Evolutionary conservation across 2,113 vertebrate genomes (phyloP).

Genomic region (Hirundichthys speculiger): DNA sequence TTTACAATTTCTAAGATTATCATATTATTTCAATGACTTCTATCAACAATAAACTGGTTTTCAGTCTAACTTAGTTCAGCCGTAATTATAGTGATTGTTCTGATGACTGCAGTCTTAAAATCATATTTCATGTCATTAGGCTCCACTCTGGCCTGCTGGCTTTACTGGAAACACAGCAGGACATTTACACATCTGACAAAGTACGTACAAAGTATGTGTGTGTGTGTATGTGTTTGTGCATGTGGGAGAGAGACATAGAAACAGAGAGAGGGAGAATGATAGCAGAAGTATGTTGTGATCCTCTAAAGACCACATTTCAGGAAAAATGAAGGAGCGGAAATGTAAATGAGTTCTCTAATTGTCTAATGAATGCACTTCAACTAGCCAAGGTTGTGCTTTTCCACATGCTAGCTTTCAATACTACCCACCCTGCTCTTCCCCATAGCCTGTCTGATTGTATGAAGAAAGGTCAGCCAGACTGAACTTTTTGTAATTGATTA

Average conservation of each 20-base stretch:
- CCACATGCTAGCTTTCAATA: constrained; percentile 74
- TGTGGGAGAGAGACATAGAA: constrained; percentile 19
- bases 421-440: constrained; percentile 60
- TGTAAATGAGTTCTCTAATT: constrained; percentile 69
- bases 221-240: constrained; percentile 1
- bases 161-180: constrained; percentile 56
- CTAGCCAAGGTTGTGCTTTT: constrained; percentile 48
- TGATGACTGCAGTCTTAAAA: constrained; percentile 49
- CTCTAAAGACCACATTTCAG: constrained; percentile 46
- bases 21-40: constrained; percentile 1
- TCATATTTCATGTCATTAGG: constrained; percentile 61
- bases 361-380: no score
- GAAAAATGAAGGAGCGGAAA: constrained; percentile 60
- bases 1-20: background rate
- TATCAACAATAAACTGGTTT: background rate
- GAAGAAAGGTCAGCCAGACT: constrained; percentile 59
- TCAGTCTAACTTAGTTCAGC: constrained; percentile 25
- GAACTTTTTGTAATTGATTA: constrained; percentile 67
- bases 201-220: background rate
- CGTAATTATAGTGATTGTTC: constrained; percentile 32
- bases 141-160: constrained; percentile 61
- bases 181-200: constrained; percentile 66
- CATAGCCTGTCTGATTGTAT: constrained; percentile 48
- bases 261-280: constrained; percentile 31
- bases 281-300: constrained; percentile 15